Percentiles rank a stretch among this genome's conserved stretches.
Evolutionary conservation across 2,888 invertebrate species (phyloP).

Genomic region (Trissolcus japonicus): DNA sequence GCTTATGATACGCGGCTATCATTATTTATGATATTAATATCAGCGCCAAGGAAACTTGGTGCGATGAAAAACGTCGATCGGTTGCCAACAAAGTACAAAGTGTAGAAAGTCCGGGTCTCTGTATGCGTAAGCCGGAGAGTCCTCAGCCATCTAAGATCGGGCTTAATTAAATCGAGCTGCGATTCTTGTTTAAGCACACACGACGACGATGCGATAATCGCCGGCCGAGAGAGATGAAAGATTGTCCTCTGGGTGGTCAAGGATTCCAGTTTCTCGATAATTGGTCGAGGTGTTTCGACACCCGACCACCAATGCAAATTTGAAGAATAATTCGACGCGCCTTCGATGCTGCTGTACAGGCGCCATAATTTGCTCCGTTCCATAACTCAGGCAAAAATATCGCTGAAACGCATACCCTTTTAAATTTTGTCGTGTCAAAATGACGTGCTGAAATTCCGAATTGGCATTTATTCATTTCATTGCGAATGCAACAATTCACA

Average conservation of each 20-base stretch:
- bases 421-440: too few species aligned
- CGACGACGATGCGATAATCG: conserved; percentile 22
- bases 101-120: background rate
- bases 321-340: conserved; percentile 61
- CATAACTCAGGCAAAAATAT: too few species aligned
- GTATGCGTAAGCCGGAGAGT: conserved; percentile 61
- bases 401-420: too few species aligned
- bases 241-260: conserved; percentile 67
- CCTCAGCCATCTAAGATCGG: conserved; percentile 61
- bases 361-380: conserved; percentile 17
- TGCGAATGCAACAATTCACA: too few species aligned
- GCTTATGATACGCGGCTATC: conserved; percentile 28
- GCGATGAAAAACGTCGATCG: conserved; percentile 5
- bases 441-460: too few species aligned
- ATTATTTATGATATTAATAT: conserved; percentile 32
- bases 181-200: conserved; percentile 55
- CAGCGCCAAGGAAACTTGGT: background rate
- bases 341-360: conserved; percentile 55
- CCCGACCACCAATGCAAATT: conserved; percentile 71
- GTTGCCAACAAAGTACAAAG: conserved; percentile 2
- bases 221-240: conserved; percentile 41
- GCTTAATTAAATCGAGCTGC: conserved; percentile 60
- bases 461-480: too few species aligned
- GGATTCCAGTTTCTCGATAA: conserved; percentile 76
- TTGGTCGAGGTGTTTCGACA: conserved; percentile 77